Evolutionary conservation across 2,888 invertebrate species (phyloP).

Genomic region (Salpingus planirostris): DNA sequence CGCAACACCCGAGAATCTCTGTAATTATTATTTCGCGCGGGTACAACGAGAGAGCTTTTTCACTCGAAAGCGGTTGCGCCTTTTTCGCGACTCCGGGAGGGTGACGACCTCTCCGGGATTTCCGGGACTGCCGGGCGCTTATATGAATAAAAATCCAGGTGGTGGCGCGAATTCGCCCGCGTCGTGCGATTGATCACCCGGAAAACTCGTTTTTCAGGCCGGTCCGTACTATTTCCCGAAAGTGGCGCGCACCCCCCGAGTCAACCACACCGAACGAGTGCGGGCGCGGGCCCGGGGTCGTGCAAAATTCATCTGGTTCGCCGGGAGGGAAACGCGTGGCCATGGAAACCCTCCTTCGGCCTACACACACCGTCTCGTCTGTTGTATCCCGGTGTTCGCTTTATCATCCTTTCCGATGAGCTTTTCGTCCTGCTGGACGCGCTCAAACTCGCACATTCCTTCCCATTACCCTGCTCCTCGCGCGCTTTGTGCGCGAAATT

Average conservation of each 20-base stretch:
- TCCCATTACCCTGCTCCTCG: slow-evolving; percentile 17
- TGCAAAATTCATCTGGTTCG: slow-evolving; percentile 16
- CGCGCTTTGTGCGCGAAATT: slow-evolving; percentile 19
- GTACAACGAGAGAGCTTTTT: no score
- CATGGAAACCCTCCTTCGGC: slow-evolving; percentile 33
- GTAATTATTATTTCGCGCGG: no score
- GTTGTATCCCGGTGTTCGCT: slow-evolving; percentile 26
- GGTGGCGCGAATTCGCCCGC: slow-evolving; percentile 8
- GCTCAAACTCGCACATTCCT: slow-evolving; percentile 25
- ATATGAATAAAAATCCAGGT: no score
- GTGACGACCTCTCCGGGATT: no score
- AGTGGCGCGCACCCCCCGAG: slow-evolving; percentile 19
- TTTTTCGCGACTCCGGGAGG: no score
- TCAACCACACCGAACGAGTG: slow-evolving; percentile 16
- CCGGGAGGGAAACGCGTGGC: slow-evolving; percentile 26
- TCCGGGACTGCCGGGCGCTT: no score
- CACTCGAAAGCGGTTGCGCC: no score
- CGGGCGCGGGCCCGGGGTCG: slow-evolving; percentile 1
- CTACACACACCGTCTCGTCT: slow-evolving; percentile 32
- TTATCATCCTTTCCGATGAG: slow-evolving; percentile 28
- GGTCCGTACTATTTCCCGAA: slow-evolving; percentile 24
- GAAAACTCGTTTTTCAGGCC: slow-evolving; percentile 27
- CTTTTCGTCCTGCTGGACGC: slow-evolving; percentile 24
- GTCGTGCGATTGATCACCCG: slow-evolving; percentile 29
- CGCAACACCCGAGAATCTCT: no score